Evolutionary conservation across 2,888 invertebrate species (phyloP).

Genomic region (Apamea crenata): DNA sequence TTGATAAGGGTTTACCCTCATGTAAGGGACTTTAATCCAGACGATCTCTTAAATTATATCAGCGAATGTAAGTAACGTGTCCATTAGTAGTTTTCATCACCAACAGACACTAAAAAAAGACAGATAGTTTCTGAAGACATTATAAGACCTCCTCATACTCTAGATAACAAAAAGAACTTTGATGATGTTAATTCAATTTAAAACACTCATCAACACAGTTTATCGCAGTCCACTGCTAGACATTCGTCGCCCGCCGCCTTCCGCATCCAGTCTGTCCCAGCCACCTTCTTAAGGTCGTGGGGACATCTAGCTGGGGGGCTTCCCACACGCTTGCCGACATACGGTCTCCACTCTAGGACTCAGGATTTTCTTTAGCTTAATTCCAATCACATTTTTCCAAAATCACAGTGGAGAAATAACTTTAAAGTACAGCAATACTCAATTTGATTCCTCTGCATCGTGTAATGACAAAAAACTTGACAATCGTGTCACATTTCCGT

Average conservation of each 20-base stretch:
- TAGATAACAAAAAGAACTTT: background rate
- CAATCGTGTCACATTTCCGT: slow-evolving; percentile 88
- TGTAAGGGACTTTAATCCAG: slow-evolving; percentile 26
- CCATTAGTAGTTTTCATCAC: slow-evolving; percentile 13
- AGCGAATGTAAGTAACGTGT: background rate
- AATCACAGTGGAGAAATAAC: background rate
- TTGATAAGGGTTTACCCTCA: slow-evolving; percentile 47
- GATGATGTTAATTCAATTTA: background rate
- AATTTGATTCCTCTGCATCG: slow-evolving; percentile 50
- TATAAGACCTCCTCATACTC: too few relatives aligned
- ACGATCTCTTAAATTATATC: slow-evolving; percentile 18
- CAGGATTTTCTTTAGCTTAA: background rate
- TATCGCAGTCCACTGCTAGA: background rate
- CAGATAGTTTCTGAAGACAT: background rate
- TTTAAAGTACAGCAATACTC: slow-evolving; percentile 38
- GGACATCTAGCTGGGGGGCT: background rate
- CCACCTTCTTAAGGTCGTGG: background rate
- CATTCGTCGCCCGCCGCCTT: background rate
- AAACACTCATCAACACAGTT: background rate
- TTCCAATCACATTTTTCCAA: background rate
- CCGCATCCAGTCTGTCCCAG: background rate
- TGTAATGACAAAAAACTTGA: slow-evolving; percentile 77
- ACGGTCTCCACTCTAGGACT: background rate
- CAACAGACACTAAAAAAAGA: background rate
- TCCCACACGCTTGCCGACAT: background rate